Evolutionary conservation across 2,797 vertebrate genomes (phyloP).

Genomic region (Clangula hyemalis): DNA sequence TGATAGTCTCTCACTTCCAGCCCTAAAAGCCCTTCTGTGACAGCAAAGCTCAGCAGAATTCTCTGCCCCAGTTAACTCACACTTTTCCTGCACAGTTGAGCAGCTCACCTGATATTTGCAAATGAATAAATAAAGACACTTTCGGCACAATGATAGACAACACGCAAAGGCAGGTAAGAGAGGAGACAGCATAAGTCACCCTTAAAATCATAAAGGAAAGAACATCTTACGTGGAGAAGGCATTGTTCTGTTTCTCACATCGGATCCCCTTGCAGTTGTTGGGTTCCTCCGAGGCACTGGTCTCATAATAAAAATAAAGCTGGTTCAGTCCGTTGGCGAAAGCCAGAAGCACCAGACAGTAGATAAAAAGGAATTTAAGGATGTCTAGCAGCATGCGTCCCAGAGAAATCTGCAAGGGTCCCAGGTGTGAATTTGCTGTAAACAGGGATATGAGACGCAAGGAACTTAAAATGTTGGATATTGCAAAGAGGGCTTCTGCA

Average conservation of each 20-base stretch:
- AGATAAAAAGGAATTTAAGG: constrained; percentile 99
- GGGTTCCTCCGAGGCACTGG: constrained; percentile 93
- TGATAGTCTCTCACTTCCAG: not conserved
- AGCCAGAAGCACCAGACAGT: constrained; percentile 96
- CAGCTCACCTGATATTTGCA: not conserved
- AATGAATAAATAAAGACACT: not conserved
- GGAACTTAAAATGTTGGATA: constrained; percentile 98
- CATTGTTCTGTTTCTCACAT: constrained; percentile 98
- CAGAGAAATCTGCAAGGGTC: constrained; percentile 96
- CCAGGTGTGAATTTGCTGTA: constrained; percentile 97
- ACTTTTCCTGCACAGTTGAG: not conserved
- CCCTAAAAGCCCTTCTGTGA: not conserved
- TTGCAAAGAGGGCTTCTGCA: constrained; percentile 96
- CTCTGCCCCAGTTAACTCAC: not conserved
- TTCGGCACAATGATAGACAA: not conserved
- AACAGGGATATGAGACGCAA: constrained; percentile 97
- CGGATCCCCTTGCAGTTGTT: constrained; percentile 98
- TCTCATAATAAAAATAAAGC: constrained; percentile 99
- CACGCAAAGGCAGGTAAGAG: not conserved
- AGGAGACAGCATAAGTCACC: not conserved
- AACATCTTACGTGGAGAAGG: constrained; percentile 95
- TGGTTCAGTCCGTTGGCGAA: constrained; percentile 98
- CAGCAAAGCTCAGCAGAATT: constrained; percentile 20
- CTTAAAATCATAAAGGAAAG: not conserved
- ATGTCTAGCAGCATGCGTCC: constrained; percentile 99